Evolutionary conservation across 2,797 vertebrate genomes (phyloP), one percentile per base, ranked within the genome.

Genomic region (Orestias chungarensis): DNA sequence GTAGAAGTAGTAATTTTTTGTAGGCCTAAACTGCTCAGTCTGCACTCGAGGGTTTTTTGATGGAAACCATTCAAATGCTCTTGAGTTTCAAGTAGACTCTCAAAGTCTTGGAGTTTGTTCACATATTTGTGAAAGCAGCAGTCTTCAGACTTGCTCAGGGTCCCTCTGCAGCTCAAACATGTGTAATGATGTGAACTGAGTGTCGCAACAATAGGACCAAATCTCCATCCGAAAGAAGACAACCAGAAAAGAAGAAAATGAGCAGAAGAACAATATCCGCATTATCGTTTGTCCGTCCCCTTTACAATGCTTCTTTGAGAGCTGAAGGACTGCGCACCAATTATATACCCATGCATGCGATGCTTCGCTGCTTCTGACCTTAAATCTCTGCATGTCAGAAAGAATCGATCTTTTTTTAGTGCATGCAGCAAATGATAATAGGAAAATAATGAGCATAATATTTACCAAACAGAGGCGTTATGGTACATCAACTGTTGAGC

Each of bases 211-310:
- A 31, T 8, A 33, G 44, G 18, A n/a, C 12, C 20, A 35, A 46
- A 20, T 18, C 4, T 6, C 6, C 49, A 40, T 15, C 38, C 15
- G 42, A 40, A 27, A 8, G 23, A 49, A 12, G 55, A 57, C 17
- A 43, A 62, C 7, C 35, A 42, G 49, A 68, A 42, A 68, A 54
- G 44, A 6, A 47, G 18, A 47, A 10, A 64, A 9, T 5, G 50
- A 52, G 18, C 33, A 68, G 33, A 65, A 23, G 64, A 55, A 68
- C 50, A 68, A 68, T 54, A 55, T 55, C 14, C 12, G 50, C 67
- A 55, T 68, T 68, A 38, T 55, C 9, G 42, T n/a, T 29, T 23
- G 23, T 29, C 50, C 25, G 11, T 29, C 47, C 35, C 8, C 14
- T 11, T 33, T 31, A 68, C 47, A 68, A 54, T 40, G 66, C 15